Base-by-base conservation (phyloP, 1,140 invertebrate genomes). In the Nylanderia fulva region DNA sequence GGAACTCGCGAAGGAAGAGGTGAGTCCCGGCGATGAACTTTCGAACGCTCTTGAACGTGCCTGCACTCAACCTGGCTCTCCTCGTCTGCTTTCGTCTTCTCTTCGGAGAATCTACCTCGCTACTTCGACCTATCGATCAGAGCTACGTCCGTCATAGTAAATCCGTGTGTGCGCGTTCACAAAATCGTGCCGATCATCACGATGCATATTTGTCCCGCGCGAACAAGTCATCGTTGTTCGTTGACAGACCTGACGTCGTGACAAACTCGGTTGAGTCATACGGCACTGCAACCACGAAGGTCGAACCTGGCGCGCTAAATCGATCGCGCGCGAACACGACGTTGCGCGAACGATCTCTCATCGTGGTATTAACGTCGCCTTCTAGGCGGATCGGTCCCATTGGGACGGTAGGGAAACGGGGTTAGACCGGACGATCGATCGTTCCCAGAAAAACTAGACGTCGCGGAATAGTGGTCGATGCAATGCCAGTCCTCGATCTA, bases 1-100 rank as follows among this genome's bases (percentile, higher is more conserved):
- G 89, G 88, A 89, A 91, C 87, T 86, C 91, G 85, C 90, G 91
- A 85, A 92, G 91, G 88, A 91, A 91, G 91, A 93, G 93, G 93
- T 94, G 92, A 93, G 93, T 91, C 68, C 66, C 18, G 18, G 68
- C n/a, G n/a, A 48, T 21, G 33, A 66, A 15, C 21, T 52, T 29
- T 74, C 68, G n/a, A n/a, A n/a, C n/a, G 9, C 45, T 61, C 56
- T 42, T 54, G n/a, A 18, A 39, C 33, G 29, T 24, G 33, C 48
- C 71, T 84, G 29, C 54, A 72, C 24, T 21, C 52, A n/a, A n/a
- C 39, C 24, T 11, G 45, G 36, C 36, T 39, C 54, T 71, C n/a
- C n/a, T 58, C 33, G 33, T 71, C 66, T 56, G 33, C 39, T 13
- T 42, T 39, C 27, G 27, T 71, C 27, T 64, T 79, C 64, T 33